Conservation (phyloP, 2,888 invertebrate species). For the Itoplectis maculator region DNA sequence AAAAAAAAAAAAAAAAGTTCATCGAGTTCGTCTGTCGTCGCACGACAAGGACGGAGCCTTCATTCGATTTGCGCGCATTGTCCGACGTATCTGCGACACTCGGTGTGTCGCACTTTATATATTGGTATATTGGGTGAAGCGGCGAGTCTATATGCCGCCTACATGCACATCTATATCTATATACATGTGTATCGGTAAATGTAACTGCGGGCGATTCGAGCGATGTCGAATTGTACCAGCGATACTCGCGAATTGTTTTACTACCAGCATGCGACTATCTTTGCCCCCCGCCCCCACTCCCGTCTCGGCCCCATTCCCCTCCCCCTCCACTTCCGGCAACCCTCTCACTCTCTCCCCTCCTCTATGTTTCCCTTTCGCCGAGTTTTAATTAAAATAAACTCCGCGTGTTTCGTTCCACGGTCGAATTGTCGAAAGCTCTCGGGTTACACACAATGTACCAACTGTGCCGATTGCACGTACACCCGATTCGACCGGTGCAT, state of each 20-base stretch:
- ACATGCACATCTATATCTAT: conserved; percentile 14
- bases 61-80: conserved; percentile 35
- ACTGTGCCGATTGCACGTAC: not conserved
- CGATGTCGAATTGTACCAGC: conserved; percentile 41
- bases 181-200: not conserved
- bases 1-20: not conserved
- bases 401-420: conserved; percentile 49
- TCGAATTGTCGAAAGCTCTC: conserved; percentile 41
- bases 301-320: too few species aligned
- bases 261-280: conserved; percentile 16
- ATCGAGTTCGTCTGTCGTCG: not conserved
- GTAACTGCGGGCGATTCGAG: conserved; percentile 20
- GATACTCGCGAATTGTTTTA: conserved; percentile 49
- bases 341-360: not conserved
- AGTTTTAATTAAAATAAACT: conserved; percentile 67
- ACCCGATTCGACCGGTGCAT: not conserved
- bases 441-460: conserved; percentile 40
- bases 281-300: not conserved
- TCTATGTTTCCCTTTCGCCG: conserved; percentile 47
- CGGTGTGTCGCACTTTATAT: not conserved
- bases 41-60: not conserved
- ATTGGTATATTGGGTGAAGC: conserved; percentile 14
- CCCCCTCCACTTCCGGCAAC: not conserved
- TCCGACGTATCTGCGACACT: conserved; percentile 12
- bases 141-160: not conserved